Conservation (phyloP, 2,113 vertebrate species). For the Amazona guildingii region DNA sequence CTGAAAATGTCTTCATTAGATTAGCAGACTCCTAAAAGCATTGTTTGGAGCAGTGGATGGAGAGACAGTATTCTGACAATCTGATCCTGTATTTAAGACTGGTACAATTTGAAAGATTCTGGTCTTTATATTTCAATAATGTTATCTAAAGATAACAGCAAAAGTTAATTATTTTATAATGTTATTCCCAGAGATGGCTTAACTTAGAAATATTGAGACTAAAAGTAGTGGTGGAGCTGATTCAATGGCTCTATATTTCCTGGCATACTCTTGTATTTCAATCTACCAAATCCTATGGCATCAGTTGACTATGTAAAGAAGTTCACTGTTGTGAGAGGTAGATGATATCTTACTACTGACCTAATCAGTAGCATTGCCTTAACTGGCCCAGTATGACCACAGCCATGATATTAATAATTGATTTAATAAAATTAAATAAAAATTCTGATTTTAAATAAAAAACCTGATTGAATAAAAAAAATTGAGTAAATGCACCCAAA, state of each 20-base stretch:
- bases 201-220: neutral
- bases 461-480: neutral
- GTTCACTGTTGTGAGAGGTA: neutral
- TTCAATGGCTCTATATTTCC: neutral
- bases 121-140: neutral
- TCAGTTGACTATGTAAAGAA: neutral
- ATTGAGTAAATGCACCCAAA: neutral
- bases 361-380: neutral
- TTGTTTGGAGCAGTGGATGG: neutral
- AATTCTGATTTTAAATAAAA: neutral
- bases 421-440: neutral
- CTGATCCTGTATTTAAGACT: neutral
- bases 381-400: neutral
- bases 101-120: neutral
- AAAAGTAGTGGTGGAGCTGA: neutral
- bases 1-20: neutral
- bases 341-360: neutral
- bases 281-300: neutral
- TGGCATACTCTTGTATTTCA: neutral
- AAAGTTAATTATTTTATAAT: neutral
- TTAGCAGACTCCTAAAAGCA: neutral
- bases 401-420: neutral
- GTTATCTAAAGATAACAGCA: neutral
- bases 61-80: neutral
- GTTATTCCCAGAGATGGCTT: neutral